phyloP scores from a whole-genome alignment of 2,797 vertebrate species.

The Clarias fuscus region DNA sequence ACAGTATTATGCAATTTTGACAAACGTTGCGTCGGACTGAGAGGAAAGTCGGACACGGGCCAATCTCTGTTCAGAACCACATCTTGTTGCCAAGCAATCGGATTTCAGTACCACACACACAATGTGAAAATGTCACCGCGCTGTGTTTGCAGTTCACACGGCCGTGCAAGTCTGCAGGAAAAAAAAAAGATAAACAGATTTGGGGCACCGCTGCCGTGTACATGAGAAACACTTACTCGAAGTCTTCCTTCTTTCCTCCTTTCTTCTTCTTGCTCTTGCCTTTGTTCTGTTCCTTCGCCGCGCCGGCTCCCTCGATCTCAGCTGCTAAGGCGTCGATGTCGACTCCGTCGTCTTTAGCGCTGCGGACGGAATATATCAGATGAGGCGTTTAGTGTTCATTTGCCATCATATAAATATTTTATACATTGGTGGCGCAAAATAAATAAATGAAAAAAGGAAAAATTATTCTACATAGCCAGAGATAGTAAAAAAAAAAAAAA shows the following conservation, averaged over 20 bases:
- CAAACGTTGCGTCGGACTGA: background rate
- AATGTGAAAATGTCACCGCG: background rate
- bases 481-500: too few relatives aligned
- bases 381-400: background rate
- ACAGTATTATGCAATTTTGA: background rate
- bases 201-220: background rate
- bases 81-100: too few relatives aligned
- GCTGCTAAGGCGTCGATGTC: slow-evolving; percentile 87
- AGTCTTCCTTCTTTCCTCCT: slow-evolving; percentile 81
- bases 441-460: too few relatives aligned
- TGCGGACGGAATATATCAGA: slow-evolving; percentile 49
- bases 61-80: background rate
- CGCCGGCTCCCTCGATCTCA: slow-evolving; percentile 87
- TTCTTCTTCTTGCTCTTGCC: slow-evolving; percentile 82
- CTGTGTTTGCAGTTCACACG: background rate
- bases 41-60: background rate
- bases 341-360: slow-evolving; percentile 83
- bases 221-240: slow-evolving; percentile 73
- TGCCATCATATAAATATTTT: background rate
- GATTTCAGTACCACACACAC: background rate
- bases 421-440: too few relatives aligned
- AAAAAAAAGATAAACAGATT: background rate
- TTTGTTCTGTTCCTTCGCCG: slow-evolving; percentile 84
- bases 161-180: background rate
- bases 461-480: too few relatives aligned